These are phyloP conservation scores for Hypomecis atomaria DNA, from an alignment of 2,888 invertebrate species.

Conservation along the genomic window DNA sequence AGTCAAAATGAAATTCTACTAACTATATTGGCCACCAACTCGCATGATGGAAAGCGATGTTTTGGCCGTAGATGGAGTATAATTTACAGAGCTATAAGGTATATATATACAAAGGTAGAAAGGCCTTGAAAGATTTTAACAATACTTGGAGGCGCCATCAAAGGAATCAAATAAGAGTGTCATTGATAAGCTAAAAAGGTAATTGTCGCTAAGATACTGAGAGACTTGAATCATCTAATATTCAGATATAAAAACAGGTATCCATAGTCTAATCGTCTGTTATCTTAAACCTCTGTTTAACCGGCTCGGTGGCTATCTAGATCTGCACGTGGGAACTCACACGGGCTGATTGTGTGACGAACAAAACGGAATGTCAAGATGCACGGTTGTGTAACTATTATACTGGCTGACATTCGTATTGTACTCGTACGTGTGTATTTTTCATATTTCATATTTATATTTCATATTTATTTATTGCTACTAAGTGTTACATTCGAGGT, in stretches of 20 bases:
- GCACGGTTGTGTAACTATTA: conserved; percentile 71
- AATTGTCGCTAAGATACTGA: conserved; percentile 15
- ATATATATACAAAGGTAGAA: no score
- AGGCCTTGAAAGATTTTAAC: neutral
- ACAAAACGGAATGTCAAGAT: conserved; percentile 83
- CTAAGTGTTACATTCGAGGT: no score
- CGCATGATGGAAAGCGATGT: no score
- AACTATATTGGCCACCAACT: no score
- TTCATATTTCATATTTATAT: no score
- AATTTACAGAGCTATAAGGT: no score
- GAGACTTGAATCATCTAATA: no score
- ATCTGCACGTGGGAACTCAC: conserved; percentile 75
- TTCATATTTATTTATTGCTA: no score
- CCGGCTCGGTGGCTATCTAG: conserved; percentile 62
- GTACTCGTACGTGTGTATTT: conserved; percentile 56
- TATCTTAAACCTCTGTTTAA: conserved; percentile 67
- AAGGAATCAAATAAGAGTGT: no score
- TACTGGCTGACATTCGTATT: conserved; percentile 71
- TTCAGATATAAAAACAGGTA: conserved; percentile 7
- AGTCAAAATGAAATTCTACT: no score
- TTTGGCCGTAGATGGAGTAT: no score
- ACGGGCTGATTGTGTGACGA: conserved; percentile 70
- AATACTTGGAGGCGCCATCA: no score
- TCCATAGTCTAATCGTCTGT: conserved; percentile 56
- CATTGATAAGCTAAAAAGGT: conserved; percentile 14